Percentiles rank a stretch among this genome's conserved stretches.
Evolutionary conservation across 2,113 vertebrate genomes (phyloP).

Genomic region (Junco hyemalis): DNA sequence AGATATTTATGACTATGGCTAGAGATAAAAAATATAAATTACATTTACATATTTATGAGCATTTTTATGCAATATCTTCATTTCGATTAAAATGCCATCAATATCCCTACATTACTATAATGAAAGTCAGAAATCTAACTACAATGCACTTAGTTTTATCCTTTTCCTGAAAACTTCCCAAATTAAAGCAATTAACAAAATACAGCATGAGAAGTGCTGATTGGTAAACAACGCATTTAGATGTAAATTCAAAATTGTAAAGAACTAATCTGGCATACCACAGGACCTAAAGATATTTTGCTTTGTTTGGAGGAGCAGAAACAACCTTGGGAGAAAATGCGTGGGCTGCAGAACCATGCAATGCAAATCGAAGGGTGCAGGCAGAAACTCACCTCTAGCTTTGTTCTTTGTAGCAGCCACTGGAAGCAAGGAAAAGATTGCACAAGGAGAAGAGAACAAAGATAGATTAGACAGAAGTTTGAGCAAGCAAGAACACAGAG

Average conservation of each 20-base stretch:
- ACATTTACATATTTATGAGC: conserved; percentile 46
- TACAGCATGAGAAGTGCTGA: background rate
- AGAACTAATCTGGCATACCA: background rate
- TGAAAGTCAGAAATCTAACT: background rate
- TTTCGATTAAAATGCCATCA: background rate
- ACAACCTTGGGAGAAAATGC: background rate
- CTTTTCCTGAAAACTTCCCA: background rate
- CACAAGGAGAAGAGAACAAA: conserved; percentile 81
- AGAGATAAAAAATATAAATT: conserved; percentile 47
- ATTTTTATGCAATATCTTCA: conserved; percentile 6
- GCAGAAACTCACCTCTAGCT: conserved; percentile 79
- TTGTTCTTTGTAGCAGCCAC: conserved; percentile 82
- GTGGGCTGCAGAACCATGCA: conserved; percentile 52
- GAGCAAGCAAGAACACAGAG: conserved; percentile 51
- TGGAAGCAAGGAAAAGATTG: conserved; percentile 79
- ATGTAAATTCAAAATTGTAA: background rate
- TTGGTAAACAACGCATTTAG: background rate
- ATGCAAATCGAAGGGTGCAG: conserved; percentile 44
- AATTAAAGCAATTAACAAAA: background rate
- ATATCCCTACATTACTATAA: background rate
- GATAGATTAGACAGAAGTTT: conserved; percentile 68
- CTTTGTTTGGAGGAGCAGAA: background rate
- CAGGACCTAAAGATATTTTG: background rate
- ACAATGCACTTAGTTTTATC: background rate
- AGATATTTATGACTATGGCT: conserved; percentile 35